Percentiles rank a stretch among this genome's conserved stretches.
Conservation (phyloP, 2,888 invertebrate genomes). For the Mylabris sibirica region DNA sequence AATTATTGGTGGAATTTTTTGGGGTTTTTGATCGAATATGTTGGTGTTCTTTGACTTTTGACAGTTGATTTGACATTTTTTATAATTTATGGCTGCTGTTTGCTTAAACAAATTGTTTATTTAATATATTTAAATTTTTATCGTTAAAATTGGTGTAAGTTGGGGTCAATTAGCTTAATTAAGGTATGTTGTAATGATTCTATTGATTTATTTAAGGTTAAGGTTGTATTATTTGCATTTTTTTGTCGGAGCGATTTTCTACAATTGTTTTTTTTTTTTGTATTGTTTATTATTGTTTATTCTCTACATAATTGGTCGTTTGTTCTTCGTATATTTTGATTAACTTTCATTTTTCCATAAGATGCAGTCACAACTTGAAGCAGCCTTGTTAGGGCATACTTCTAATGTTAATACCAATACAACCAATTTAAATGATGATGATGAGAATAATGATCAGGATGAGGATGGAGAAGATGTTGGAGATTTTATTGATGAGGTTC, state of each 20-base stretch:
- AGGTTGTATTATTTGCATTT: background rate
- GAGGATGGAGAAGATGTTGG: conserved; percentile 66
- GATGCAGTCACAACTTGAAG: conserved; percentile 62
- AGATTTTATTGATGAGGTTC: conserved; percentile 67
- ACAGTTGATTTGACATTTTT: no score
- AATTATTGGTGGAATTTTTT: no score
- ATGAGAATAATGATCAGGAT: conserved; percentile 64
- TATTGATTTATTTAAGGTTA: background rate
- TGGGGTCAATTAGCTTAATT: no score
- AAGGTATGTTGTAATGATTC: no score
- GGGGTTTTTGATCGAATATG: no score
- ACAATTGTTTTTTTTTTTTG: background rate
- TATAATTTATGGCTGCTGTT: no score
- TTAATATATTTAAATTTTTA: no score
- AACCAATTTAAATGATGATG: conserved; percentile 50
- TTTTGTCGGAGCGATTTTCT: background rate
- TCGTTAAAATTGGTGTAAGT: no score
- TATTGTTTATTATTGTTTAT: background rate
- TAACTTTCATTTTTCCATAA: conserved; percentile 38
- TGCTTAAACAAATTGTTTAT: no score
- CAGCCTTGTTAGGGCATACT: conserved; percentile 60
- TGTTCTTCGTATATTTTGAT: conserved; percentile 9
- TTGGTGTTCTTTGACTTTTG: no score
- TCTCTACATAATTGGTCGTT: conserved; percentile 8
- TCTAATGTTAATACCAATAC: conserved; percentile 52